A percentile compares a stretch with the other conserved stretches of the same genome.
Conservation (phyloP, 2,797 vertebrate species). For the Chrosomus eos region DNA sequence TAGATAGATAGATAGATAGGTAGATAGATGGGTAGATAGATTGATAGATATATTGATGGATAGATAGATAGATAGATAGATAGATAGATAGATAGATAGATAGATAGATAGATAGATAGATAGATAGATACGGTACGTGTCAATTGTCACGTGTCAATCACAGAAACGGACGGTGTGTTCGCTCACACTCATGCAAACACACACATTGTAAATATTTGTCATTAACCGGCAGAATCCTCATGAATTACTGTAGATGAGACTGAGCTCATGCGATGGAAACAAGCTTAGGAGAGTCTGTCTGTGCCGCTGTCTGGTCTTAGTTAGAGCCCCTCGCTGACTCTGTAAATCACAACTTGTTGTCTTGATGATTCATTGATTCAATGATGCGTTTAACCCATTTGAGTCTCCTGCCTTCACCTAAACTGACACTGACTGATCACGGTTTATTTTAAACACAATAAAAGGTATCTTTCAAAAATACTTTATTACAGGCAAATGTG, state of each 20-base stretch:
- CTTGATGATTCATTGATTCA: conserved; percentile 13
- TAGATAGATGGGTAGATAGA: no score
- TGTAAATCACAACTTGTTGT: neutral
- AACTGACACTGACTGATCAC: neutral
- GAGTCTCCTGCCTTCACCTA: neutral
- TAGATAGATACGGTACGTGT: neutral
- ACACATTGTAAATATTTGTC: neutral
- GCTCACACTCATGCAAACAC: neutral
- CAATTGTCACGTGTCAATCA: neutral
- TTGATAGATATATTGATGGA: no score
- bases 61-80: no score
- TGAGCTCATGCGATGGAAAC: conserved; percentile 3
- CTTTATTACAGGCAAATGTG: no score
- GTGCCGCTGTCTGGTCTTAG: conserved; percentile 26
- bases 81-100: no score
- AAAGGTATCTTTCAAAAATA: neutral
- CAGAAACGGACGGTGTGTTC: neutral
- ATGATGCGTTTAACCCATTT: conserved; percentile 7
- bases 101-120: neutral
- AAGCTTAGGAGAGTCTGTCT: neutral
- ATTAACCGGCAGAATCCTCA: neutral
- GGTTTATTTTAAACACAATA: neutral
- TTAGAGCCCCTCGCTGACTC: conserved; percentile 24
- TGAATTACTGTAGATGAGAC: neutral
- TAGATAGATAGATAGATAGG: no score